A percentile compares a stretch with the other conserved stretches of the same genome.
Evolutionary conservation across 1,140 invertebrate genomes (phyloP).

Genomic region (Andricus grossulariae): DNA sequence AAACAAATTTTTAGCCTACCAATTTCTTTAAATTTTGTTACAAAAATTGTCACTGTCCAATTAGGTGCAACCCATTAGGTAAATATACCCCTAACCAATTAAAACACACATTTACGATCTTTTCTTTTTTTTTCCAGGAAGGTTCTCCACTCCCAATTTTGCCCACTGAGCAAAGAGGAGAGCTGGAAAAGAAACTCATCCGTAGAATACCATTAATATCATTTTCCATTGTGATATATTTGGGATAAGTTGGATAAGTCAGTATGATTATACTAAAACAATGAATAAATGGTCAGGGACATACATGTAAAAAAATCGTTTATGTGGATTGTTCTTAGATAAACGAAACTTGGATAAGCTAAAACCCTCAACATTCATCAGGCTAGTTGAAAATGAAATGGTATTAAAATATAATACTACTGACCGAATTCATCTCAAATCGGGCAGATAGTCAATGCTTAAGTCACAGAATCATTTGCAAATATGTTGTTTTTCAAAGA

Average conservation of each 20-base stretch:
- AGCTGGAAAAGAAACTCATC: conserved; percentile 83
- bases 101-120: conserved; percentile 56
- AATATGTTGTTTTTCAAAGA: too few relatives aligned
- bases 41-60: conserved; percentile 75
- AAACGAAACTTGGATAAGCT: not conserved
- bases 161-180: conserved; percentile 89
- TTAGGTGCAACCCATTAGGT: conserved; percentile 68
- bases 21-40: conserved; percentile 73
- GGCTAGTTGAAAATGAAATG: too few relatives aligned
- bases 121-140: conserved; percentile 64
- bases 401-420: too few relatives aligned
- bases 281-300: conserved; percentile 72
- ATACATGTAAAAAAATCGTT: conserved; percentile 57
- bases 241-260: conserved; percentile 67
- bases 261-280: conserved; percentile 62
- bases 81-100: conserved; percentile 73
- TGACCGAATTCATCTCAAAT: too few relatives aligned
- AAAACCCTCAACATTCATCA: not conserved
- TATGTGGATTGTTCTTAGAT: conserved; percentile 68
- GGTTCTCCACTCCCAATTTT: conserved; percentile 80
- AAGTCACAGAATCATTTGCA: too few relatives aligned
- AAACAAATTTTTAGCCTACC: conserved; percentile 74
- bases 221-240: conserved; percentile 55
- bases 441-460: too few relatives aligned
- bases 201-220: conserved; percentile 72